Base-by-base conservation (phyloP, 2,888 invertebrate species). In the Scaptomyza tumidula region DNA sequence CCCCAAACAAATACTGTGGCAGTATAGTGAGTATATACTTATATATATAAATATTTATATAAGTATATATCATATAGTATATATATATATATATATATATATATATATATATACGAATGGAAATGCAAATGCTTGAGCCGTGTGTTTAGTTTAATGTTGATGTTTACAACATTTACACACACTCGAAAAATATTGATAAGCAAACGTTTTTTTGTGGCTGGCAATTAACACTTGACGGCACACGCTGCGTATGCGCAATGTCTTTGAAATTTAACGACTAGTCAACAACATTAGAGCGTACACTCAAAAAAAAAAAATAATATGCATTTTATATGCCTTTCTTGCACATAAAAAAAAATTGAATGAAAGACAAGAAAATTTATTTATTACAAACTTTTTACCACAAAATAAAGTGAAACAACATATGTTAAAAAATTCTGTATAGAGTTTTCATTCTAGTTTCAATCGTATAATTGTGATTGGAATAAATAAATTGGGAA, bases 241-340 rank as follows among this genome's bases (percentile, higher is more conserved):
- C 73, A 85, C 83, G 72, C 75, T 75, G 83, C 84, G 84, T 88
- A 85, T 85, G 80, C 79, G 79, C 75, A 80, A 88, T 72, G 54
- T 75, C 60, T 71, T 53, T 57, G 48, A 19, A 41, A 56, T 57
- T 71, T 57, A 71, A 76, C 54, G 55, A 71, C 60, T 29, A 39
- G 53, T 45, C 50, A 57, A 57, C 46, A 48, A 44, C 58, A 57
- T 45, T 10, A 19, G 14, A 3, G 3, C 37, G 5, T 9, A 39
- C 52, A 52, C 39, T 50, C 10, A 6, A 0, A 19, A 10, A 50
- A 49, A 46, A 16, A 33, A 0, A 29, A 1, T 29, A 9, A 29
- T 6, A 29, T 6, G 6, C 9, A 29, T 29, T 29, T 24, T 1
- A 29, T 29, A 29, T n/a, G n/a, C n/a, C n/a, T n/a, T n/a, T n/a